Conservation (phyloP, 2,797 vertebrate genomes). For the Lepus townsendii region DNA sequence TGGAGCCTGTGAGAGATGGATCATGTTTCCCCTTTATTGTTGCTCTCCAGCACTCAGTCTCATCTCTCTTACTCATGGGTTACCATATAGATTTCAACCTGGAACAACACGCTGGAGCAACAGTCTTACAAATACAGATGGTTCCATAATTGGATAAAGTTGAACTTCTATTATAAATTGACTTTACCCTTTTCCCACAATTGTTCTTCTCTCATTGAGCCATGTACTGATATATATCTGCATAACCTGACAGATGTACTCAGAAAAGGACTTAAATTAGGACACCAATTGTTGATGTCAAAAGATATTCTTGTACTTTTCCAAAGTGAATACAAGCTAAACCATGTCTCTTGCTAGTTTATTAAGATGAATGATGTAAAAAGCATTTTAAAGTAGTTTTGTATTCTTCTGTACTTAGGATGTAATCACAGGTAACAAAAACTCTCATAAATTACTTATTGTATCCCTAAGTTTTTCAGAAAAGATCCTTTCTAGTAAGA, state of each 20-base stretch:
- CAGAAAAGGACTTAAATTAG: neutral
- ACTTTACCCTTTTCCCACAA: neutral
- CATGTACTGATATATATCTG: neutral
- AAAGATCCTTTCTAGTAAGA: neutral
- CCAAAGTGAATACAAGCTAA: neutral
- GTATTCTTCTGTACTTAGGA: neutral
- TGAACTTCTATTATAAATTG: neutral
- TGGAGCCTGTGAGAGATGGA: neutral
- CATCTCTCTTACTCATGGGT: neutral
- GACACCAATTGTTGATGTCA: neutral
- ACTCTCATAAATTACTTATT: neutral
- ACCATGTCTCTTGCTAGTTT: neutral
- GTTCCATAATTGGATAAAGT: neutral
- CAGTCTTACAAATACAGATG: neutral
- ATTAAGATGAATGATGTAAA: neutral
- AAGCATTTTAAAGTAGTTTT: slow-evolving; percentile 8
- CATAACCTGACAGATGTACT: neutral
- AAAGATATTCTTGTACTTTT: slow-evolving; percentile 14
- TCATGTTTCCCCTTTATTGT: neutral
- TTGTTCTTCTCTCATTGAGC: slow-evolving; percentile 32
- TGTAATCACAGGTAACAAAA: slow-evolving; percentile 35
- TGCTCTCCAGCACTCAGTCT: neutral
- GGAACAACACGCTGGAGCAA: neutral
- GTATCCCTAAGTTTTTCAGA: neutral
- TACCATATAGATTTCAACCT: neutral